These are phyloP conservation scores for Luperina testacea DNA, from an alignment of 2,888 invertebrate genomes.

Conservation along the genomic window DNA sequence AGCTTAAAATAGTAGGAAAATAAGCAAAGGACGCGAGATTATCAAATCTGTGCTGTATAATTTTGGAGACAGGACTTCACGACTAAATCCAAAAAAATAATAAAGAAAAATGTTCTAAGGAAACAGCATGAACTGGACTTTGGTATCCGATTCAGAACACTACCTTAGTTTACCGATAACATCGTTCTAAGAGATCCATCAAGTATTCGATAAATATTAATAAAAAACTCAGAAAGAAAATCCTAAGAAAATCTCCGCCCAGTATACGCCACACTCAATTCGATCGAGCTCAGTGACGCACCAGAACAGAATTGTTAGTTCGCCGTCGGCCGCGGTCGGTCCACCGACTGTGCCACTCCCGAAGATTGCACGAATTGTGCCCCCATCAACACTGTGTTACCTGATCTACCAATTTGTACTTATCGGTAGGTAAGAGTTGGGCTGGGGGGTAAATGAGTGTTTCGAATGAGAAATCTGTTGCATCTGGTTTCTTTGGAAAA, in stretches of 20 bases:
- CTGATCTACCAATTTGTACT: conserved; percentile 66
- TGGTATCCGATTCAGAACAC: neutral
- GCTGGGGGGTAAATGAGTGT: conserved; percentile 39
- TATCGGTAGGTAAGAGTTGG: conserved; percentile 5
- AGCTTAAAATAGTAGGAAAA: neutral
- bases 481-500: neutral
- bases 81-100: neutral
- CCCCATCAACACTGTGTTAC: conserved; percentile 72
- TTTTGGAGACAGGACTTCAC: neutral
- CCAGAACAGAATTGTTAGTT: conserved; percentile 78
- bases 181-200: neutral
- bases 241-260: neutral
- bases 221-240: neutral
- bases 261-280: conserved; percentile 60
- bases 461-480: conserved; percentile 8
- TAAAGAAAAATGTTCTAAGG: neutral
- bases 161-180: neutral
- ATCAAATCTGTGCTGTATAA: neutral
- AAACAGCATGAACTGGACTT: neutral
- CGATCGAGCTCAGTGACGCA: conserved; percentile 68
- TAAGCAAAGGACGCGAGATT: neutral
- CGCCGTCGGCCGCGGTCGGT: conserved; percentile 72
- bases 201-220: neutral
- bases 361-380: conserved; percentile 76
- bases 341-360: conserved; percentile 79